These are phyloP conservation scores for Perccottus glenii DNA, from an alignment of 2,113 vertebrate species.

Conservation along the genomic window DNA sequence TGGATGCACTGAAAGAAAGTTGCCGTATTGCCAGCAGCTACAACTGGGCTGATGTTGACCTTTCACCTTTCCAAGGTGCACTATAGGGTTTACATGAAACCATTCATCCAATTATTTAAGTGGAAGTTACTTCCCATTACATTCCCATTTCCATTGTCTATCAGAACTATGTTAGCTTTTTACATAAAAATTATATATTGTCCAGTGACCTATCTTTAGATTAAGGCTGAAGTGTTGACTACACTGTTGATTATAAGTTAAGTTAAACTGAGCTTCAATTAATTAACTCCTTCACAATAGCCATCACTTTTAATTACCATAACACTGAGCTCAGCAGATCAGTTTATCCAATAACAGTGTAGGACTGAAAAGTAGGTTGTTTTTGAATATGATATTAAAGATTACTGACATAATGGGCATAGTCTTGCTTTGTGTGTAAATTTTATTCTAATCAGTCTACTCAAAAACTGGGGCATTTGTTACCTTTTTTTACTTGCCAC, in stretches of 20 bases:
- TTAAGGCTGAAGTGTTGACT: constrained; percentile 68
- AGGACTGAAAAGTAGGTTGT: constrained; percentile 68
- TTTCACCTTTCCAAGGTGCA: constrained; percentile 92
- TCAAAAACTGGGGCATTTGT: constrained; percentile 20
- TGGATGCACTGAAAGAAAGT: constrained; percentile 93
- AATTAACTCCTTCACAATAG: constrained; percentile 68
- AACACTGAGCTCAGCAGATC: constrained; percentile 72
- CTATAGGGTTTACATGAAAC: constrained; percentile 8
- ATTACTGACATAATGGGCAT: constrained; percentile 66
- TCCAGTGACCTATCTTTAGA: constrained; percentile 54
- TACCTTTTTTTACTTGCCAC: constrained; percentile 36
- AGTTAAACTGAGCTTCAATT: constrained; percentile 75
- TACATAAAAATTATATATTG: not conserved
- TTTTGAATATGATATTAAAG: constrained; percentile 71
- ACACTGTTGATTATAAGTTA: constrained; percentile 69
- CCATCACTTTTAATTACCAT: constrained; percentile 76
- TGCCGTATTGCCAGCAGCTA: constrained; percentile 93
- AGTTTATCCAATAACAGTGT: constrained; percentile 74
- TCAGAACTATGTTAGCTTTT: not conserved
- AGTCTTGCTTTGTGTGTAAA: constrained; percentile 37
- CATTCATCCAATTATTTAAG: not conserved
- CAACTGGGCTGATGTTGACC: constrained; percentile 94
- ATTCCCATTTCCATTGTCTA: not conserved
- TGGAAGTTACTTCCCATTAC: too few relatives aligned
- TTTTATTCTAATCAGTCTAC: constrained; percentile 36